Percentiles rank a stretch among this genome's conserved stretches.
These are phyloP conservation scores for Xyrauchen texanus DNA, from an alignment of 2,113 vertebrate genomes.

Conservation along the genomic window DNA sequence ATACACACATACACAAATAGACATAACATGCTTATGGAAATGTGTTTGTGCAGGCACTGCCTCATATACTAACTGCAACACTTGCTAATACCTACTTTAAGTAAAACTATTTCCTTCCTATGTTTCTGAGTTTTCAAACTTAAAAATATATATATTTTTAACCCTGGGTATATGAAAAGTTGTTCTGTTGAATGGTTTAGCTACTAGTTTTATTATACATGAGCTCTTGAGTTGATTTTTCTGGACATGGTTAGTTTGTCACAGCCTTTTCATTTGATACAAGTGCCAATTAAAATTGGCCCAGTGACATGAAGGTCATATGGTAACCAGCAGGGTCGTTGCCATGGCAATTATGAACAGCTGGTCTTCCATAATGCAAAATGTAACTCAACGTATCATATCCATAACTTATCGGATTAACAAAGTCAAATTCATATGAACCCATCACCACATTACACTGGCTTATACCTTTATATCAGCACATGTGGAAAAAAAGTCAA, in stretches of 20 bases:
- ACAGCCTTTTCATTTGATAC: constrained; percentile 55
- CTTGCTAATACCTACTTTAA: constrained; percentile 8
- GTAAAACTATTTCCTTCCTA: not conserved
- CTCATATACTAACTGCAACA: not conserved
- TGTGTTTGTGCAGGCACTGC: not conserved
- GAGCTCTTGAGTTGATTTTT: constrained; percentile 50
- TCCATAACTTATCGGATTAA: constrained; percentile 52
- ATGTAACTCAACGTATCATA: constrained; percentile 41
- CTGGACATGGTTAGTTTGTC: constrained; percentile 54
- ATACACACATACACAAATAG: constrained; percentile 2
- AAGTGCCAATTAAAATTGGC: constrained; percentile 58
- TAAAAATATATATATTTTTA: not conserved
- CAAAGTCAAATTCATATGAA: constrained; percentile 53
- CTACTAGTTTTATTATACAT: constrained; percentile 9
- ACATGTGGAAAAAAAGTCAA: constrained; percentile 5
- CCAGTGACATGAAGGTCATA: constrained; percentile 58
- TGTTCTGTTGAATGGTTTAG: not conserved
- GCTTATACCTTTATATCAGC: not conserved
- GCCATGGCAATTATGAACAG: constrained; percentile 56
- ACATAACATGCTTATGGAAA: constrained; percentile 11
- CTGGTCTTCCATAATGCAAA: constrained; percentile 38
- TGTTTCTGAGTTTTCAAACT: constrained; percentile 18
- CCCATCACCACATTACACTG: not conserved
- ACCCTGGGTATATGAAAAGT: not conserved
- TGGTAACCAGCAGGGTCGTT: constrained; percentile 56